These are phyloP conservation scores for Cheilosia soror DNA, from an alignment of 2,888 invertebrate species.

Conservation along the genomic window DNA sequence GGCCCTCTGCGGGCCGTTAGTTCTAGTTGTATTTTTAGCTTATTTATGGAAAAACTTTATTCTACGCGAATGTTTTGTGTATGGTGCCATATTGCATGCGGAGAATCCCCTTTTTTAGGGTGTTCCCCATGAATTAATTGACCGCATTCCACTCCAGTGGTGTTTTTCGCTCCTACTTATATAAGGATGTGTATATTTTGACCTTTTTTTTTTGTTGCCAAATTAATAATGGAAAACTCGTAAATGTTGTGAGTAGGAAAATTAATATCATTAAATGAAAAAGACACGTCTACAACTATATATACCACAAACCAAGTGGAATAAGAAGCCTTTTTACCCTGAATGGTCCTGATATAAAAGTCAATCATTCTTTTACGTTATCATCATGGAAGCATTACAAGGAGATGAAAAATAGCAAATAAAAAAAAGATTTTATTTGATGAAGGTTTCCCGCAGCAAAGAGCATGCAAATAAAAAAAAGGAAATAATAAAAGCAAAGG, in stretches of 20 bases:
- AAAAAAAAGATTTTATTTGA: not conserved
- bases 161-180: not conserved
- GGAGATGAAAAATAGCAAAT: not conserved
- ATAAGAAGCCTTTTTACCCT: not conserved
- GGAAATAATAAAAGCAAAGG: too few species aligned
- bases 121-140: slow-evolving; percentile 6
- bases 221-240: not conserved
- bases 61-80: not conserved
- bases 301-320: too few species aligned
- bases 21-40: not conserved
- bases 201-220: not conserved
- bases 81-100: not conserved
- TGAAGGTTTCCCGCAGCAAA: too few species aligned
- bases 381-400: not conserved
- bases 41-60: slow-evolving; percentile 2
- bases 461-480: too few species aligned
- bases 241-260: not conserved
- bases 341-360: not conserved
- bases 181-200: not conserved
- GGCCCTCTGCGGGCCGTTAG: not conserved
- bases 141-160: slow-evolving; percentile 1
- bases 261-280: not conserved
- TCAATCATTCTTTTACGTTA: slow-evolving; percentile 2
- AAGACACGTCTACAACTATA: not conserved
- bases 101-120: not conserved